These are phyloP conservation scores for Frankliniella fusca DNA, from an alignment of 2,888 invertebrate genomes.

Conservation along the genomic window DNA sequence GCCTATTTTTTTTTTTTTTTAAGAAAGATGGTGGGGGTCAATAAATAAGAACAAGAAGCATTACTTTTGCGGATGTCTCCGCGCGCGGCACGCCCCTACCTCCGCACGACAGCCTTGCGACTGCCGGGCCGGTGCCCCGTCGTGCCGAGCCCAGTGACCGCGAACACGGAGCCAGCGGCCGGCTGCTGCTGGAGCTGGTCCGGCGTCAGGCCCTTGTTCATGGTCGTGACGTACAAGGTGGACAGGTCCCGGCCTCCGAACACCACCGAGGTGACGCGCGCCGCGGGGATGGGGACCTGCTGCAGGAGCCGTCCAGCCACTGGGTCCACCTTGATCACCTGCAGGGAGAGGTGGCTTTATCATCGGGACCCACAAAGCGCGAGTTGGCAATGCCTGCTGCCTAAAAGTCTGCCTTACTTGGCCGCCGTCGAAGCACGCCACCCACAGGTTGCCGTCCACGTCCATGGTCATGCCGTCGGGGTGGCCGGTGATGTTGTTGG, in stretches of 20 bases:
- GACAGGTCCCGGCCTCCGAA: conserved; percentile 65
- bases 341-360: conserved; percentile 32
- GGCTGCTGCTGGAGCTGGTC: conserved; percentile 50
- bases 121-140: conserved; percentile 43
- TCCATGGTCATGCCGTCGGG: conserved; percentile 80
- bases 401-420: conserved; percentile 51
- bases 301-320: conserved; percentile 54
- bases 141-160: conserved; percentile 47
- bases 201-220: conserved; percentile 48
- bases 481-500: conserved; percentile 55
- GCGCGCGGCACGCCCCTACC: not conserved
- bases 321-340: conserved; percentile 61
- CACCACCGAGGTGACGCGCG: conserved; percentile 62
- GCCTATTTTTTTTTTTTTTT: not conserved
- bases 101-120: conserved; percentile 1
- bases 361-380: not conserved
- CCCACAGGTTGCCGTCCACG: conserved; percentile 70
- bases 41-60: not conserved
- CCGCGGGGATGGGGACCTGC: conserved; percentile 56
- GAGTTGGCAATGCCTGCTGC: no score
- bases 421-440: conserved; percentile 59
- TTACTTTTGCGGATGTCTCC: not conserved
- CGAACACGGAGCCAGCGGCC: conserved; percentile 52
- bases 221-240: conserved; percentile 64
- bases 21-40: no score